Evolutionary conservation across 2,113 vertebrate genomes (phyloP), one percentile per base, ranked within the genome.

Genomic region (Proteles cristata): DNA sequence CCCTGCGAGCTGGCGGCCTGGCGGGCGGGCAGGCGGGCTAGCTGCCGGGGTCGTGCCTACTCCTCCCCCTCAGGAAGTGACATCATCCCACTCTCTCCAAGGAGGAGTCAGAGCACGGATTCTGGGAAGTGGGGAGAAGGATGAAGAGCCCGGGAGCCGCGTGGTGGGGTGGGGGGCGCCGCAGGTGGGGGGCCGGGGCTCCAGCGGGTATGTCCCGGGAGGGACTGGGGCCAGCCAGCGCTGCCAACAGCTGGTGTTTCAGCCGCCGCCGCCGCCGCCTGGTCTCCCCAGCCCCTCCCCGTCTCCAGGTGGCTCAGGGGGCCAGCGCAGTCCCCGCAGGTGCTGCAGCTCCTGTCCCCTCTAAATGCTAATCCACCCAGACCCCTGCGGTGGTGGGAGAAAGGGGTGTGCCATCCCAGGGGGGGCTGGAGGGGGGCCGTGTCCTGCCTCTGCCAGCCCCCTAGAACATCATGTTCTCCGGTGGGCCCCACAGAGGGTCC

Each of bases 1-100:
- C 71, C 55, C 17, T 93, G 96, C 19, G 19, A 89, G 61, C 9
- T 7, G 97, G 80, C 43, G 77, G 92, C 55, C 95, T 19, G 90
- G 33, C 0, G 1, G 97, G 74, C 53, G 77, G 92, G 97, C 66
- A 14, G 92, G 97, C 66, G 17, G 94, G 97, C 93, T 65, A 25
- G 96, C 79, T 33, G 82, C 55, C 11, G 77, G 98, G 98, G 98
- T 98, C 97, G 81, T 97, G 98, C 98, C 97, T 98, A 69, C 98
- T 97, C 98, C 96, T 74, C 89, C 98, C 94, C 97, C 97, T 90
- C 97, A 99, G 98, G 98, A 99, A 99, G 98, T 98, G 98, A 98
- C 98, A 98, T 99, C 98, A 99, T 98, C 97, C 76, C 97, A 94
- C 97, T 96, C 97, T 96, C 81, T 87, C 71, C 19, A 1, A 98